Evolutionary conservation across 2,888 invertebrate species (phyloP).

Genomic region (Agrypnus murinus): DNA sequence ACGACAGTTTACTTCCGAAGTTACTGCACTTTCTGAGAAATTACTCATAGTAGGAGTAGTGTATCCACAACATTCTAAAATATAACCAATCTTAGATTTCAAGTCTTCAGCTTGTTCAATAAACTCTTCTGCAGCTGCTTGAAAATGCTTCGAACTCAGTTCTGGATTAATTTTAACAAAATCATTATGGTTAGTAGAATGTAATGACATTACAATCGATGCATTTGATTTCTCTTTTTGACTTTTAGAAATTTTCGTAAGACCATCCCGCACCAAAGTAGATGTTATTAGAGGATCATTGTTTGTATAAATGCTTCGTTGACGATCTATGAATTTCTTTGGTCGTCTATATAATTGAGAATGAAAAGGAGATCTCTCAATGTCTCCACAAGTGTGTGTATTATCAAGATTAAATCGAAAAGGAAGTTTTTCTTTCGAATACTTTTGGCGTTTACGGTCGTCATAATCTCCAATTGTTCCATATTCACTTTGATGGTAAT

Average conservation of each 20-base stretch:
- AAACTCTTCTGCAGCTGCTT: slow-evolving; percentile 41
- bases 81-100: slow-evolving; percentile 39
- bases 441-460: not conserved
- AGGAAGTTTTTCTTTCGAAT: not conserved
- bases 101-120: slow-evolving; percentile 45
- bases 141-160: slow-evolving; percentile 28
- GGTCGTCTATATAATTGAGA: not conserved
- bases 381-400: not conserved
- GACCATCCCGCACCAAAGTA: not conserved
- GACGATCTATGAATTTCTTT: not conserved
- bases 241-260: slow-evolving; percentile 8
- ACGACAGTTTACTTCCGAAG: not conserved
- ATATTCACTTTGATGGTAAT: not conserved
- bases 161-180: slow-evolving; percentile 17
- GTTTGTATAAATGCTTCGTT: slow-evolving; percentile 32
- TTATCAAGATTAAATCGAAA: not conserved
- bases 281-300: slow-evolving; percentile 18
- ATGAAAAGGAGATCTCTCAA: not conserved
- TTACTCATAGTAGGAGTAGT: slow-evolving; percentile 15
- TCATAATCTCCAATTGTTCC: slow-evolving; percentile 3
- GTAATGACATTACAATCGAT: slow-evolving; percentile 36
- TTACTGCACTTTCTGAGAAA: not conserved
- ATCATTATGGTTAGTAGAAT: slow-evolving; percentile 26
- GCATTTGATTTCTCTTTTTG: slow-evolving; percentile 26
- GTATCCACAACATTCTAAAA: slow-evolving; percentile 34